phyloP scores from a whole-genome alignment of 1,140 invertebrate species.

The Apis florea region DNA sequence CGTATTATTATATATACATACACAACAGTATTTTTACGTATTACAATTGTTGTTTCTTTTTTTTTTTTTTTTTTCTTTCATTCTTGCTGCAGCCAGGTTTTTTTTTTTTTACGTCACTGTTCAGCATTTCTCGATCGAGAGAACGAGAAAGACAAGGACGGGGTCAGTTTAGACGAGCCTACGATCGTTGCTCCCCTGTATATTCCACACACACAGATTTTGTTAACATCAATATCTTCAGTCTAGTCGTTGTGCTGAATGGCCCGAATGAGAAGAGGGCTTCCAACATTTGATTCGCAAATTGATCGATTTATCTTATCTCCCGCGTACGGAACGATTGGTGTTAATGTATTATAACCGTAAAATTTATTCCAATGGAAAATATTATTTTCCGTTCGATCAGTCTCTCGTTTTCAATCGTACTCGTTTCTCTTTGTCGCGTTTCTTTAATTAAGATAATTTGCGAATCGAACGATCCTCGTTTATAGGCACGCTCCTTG shows the following conservation, averaged over 20 bases:
- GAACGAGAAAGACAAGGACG: conserved; percentile 25
- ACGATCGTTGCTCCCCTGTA: conserved; percentile 46
- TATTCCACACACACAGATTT: conserved; percentile 51
- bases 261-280: conserved; percentile 79
- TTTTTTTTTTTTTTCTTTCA: background rate
- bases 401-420: background rate
- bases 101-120: conserved; percentile 58
- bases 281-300: conserved; percentile 74
- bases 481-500: conserved; percentile 68
- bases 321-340: background rate
- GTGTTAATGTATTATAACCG: too few species aligned
- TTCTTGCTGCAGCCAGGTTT: conserved; percentile 56
- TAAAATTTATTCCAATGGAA: background rate
- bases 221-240: conserved; percentile 68
- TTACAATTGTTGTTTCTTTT: conserved; percentile 51
- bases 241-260: conserved; percentile 78
- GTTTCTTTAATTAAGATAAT: conserved; percentile 40
- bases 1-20: conserved; percentile 64
- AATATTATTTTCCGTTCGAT: background rate
- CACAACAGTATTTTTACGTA: conserved; percentile 64
- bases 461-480: conserved; percentile 69
- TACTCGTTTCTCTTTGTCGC: too few species aligned
- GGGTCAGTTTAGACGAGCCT: conserved; percentile 37
- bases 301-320: conserved; percentile 48
- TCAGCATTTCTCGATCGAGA: conserved; percentile 43